These are phyloP conservation scores for Drepana falcataria DNA, from an alignment of 2,888 invertebrate species.

Conservation along the genomic window DNA sequence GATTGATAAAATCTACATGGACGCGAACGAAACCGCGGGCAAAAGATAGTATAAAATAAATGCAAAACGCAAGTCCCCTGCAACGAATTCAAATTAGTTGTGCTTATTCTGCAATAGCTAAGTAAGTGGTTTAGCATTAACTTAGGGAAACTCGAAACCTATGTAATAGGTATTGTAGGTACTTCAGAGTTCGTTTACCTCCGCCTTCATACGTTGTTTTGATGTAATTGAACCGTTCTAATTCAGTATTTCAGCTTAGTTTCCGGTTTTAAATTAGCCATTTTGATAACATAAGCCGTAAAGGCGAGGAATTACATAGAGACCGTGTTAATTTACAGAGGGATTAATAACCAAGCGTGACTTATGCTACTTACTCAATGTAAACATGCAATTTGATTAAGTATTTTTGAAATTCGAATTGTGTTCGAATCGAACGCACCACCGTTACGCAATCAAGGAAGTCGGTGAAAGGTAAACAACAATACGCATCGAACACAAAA, in stretches of 20 bases:
- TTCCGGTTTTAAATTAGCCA: constrained; percentile 31
- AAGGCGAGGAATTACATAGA: constrained; percentile 2
- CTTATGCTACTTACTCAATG: no score
- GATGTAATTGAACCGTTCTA: constrained; percentile 31
- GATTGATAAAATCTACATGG: no score
- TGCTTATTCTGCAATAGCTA: no score
- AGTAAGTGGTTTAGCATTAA: no score
- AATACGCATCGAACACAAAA: constrained; percentile 21
- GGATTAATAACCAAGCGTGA: no score
- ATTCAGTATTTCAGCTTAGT: constrained; percentile 35
- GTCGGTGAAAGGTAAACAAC: constrained; percentile 10
- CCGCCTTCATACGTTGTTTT: constrained; percentile 46
- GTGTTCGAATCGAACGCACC: no score
- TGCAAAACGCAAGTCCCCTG: no score
- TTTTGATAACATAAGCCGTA: constrained; percentile 17
- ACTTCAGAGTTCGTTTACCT: constrained; percentile 40
- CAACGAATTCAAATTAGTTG: no score
- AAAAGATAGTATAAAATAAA: no score
- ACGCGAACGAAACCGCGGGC: no score
- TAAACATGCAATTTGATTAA: no score
- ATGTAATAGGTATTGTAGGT: background rate
- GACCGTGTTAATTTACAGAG: constrained; percentile 2
- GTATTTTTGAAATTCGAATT: no score
- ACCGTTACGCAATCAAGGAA: constrained; percentile 13
- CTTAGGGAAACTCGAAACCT: background rate